Conservation (phyloP, 2,888 invertebrate species). For the Ectropis crepuscularia region DNA sequence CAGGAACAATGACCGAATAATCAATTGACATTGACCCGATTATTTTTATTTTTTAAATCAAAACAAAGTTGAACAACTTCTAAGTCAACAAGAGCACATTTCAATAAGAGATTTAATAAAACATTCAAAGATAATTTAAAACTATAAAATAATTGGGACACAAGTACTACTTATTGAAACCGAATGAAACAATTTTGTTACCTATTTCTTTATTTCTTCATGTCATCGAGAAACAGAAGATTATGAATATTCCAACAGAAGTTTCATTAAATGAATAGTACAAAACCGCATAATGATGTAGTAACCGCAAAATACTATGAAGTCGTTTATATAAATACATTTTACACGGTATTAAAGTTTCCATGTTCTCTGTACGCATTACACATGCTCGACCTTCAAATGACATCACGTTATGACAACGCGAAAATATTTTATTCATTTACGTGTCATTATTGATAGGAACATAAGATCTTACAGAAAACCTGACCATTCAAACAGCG, state of each 20-base stretch:
- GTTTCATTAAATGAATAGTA: constrained; percentile 5
- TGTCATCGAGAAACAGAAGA: too few species aligned
- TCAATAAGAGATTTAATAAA: neutral
- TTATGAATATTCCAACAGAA: too few species aligned
- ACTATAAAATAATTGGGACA: too few species aligned
- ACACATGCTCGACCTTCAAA: constrained; percentile 15
- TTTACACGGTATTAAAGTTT: constrained; percentile 23
- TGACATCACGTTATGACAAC: constrained; percentile 23
- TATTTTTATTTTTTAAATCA: constrained; percentile 7
- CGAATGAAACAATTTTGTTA: too few species aligned
- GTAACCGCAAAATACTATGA: constrained; percentile 32
- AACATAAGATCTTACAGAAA: neutral
- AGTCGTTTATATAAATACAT: neutral
- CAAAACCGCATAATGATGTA: constrained; percentile 18
- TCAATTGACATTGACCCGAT: constrained; percentile 8
- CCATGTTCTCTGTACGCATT: constrained; percentile 10
- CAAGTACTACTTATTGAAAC: too few species aligned
- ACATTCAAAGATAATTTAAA: too few species aligned
- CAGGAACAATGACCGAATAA: constrained; percentile 13
- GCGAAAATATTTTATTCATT: neutral
- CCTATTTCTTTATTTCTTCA: too few species aligned
- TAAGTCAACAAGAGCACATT: neutral
- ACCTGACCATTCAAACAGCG: too few species aligned
- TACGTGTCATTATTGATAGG: neutral
- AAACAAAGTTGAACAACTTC: constrained; percentile 13